phyloP scores from a whole-genome alignment of 2,797 vertebrate genomes.

The Pseudotriccus pelzelni region DNA sequence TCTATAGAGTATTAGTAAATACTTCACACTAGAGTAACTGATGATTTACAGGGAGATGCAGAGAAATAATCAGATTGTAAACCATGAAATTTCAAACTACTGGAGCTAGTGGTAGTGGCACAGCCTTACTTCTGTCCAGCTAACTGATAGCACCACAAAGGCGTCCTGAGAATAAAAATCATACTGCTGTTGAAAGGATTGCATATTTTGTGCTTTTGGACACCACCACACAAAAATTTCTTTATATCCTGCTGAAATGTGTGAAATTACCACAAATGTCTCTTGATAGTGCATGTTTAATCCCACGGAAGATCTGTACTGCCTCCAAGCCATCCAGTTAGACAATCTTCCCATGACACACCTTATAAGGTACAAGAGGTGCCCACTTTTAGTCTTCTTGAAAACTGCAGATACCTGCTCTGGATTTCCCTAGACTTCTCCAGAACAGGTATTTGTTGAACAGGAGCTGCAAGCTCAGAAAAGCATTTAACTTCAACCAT shows the following conservation, averaged over 20 bases:
- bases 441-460: not conserved
- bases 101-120: not conserved
- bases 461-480: constrained; percentile 3
- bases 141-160: not conserved
- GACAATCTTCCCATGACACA: not conserved
- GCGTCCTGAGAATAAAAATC: not conserved
- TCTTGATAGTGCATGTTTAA: not conserved
- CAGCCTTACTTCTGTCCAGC: not conserved
- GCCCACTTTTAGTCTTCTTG: not conserved
- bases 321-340: not conserved
- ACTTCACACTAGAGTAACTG: not conserved
- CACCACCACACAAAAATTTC: not conserved
- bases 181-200: not conserved
- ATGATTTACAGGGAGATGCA: not conserved
- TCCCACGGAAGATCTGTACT: not conserved
- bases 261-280: not conserved
- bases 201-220: not conserved
- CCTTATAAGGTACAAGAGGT: not conserved
- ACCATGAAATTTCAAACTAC: not conserved
- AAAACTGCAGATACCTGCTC: not conserved
- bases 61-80: not conserved
- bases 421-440: not conserved
- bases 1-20: not conserved
- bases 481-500: constrained; percentile 31
- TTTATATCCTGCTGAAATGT: not conserved